Evolutionary conservation across 2,797 vertebrate genomes (phyloP).

Genomic region (Adrianichthys oophorus): DNA sequence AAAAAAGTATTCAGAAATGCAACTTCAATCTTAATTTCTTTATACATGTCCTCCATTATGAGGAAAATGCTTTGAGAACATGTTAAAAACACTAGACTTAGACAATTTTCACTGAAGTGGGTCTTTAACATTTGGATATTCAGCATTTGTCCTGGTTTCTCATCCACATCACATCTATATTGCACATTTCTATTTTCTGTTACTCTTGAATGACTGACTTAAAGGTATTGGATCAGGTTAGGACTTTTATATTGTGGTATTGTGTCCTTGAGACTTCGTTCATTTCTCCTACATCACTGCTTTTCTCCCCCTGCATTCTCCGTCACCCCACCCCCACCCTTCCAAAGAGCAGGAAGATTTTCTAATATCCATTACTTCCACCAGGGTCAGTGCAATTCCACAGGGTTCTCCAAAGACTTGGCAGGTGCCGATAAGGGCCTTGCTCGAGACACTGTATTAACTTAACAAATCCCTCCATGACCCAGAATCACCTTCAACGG

Average conservation of each 20-base stretch:
- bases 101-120: too few species aligned
- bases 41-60: too few species aligned
- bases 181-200: slow-evolving; percentile 6
- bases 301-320: slow-evolving; percentile 57
- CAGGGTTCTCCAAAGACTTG: slow-evolving; percentile 77
- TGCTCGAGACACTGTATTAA: slow-evolving; percentile 81
- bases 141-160: neutral
- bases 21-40: too few species aligned
- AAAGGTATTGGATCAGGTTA: slow-evolving; percentile 34
- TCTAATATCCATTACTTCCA: slow-evolving; percentile 86
- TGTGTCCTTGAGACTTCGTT: slow-evolving; percentile 74
- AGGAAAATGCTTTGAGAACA: too few species aligned
- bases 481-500: slow-evolving; percentile 78
- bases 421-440: slow-evolving; percentile 82
- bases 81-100: too few species aligned
- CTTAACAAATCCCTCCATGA: slow-evolving; percentile 83
- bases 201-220: slow-evolving; percentile 7
- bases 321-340: slow-evolving; percentile 59
- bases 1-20: too few species aligned
- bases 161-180: slow-evolving; percentile 13
- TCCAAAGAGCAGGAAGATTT: slow-evolving; percentile 76
- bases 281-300: slow-evolving; percentile 57
- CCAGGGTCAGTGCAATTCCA: slow-evolving; percentile 81
- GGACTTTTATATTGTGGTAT: slow-evolving; percentile 21
- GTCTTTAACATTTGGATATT: neutral